Evolutionary conservation across 2,113 vertebrate genomes (phyloP).

Genomic region (Murina feae): DNA sequence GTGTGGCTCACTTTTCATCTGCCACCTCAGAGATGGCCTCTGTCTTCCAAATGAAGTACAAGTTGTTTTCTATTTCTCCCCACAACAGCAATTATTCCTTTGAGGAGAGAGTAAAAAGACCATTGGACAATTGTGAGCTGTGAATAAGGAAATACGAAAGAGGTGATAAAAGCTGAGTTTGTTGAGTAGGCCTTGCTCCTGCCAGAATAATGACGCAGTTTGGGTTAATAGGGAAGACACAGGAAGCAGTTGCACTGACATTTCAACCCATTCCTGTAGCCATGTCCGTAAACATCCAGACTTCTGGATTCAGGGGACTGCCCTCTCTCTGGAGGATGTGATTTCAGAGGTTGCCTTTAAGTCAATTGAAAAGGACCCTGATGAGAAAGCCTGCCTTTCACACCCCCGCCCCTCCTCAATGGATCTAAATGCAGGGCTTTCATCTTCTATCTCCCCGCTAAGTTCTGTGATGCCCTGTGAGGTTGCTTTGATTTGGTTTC

Average conservation of each 20-base stretch:
- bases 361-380: constrained; percentile 4
- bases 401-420: neutral
- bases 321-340: neutral
- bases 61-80: constrained; percentile 21
- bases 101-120: constrained; percentile 27
- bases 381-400: constrained; percentile 37
- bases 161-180: constrained; percentile 24
- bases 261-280: constrained; percentile 25
- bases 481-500: constrained; percentile 65
- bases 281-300: neutral
- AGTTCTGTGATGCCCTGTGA: constrained; percentile 40
- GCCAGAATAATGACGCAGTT: constrained; percentile 48
- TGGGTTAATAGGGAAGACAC: constrained; percentile 15
- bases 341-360: constrained; percentile 50
- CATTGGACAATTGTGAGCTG: constrained; percentile 37
- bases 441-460: constrained; percentile 46
- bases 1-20: neutral
- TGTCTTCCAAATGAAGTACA: constrained; percentile 1
- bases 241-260: neutral
- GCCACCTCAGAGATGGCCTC: neutral
- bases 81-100: constrained; percentile 33
- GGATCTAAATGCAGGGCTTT: constrained; percentile 42
- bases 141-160: constrained; percentile 57
- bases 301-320: neutral
- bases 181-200: constrained; percentile 41